These are phyloP conservation scores for Casuarius casuarius DNA, from an alignment of 2,113 vertebrate genomes.

Conservation along the genomic window DNA sequence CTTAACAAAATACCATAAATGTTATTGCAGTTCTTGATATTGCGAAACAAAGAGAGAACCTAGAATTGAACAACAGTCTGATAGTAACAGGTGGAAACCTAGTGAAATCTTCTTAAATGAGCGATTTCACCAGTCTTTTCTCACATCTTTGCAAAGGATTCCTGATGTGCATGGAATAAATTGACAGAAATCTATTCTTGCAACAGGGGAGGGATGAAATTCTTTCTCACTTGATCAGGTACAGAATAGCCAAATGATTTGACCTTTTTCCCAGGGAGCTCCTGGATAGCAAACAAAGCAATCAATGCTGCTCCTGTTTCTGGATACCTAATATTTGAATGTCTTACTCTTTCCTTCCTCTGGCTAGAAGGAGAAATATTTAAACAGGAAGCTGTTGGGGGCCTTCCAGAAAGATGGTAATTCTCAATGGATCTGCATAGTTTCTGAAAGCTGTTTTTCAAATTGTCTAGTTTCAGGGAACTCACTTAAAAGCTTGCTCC, in stretches of 20 bases:
- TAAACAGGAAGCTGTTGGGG: not conserved
- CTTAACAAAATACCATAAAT: not conserved
- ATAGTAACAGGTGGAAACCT: not conserved
- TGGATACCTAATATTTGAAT: not conserved
- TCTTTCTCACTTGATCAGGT: not conserved
- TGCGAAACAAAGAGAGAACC: not conserved
- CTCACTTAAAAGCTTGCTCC: not conserved
- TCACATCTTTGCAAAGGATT: not conserved
- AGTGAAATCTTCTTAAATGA: not conserved
- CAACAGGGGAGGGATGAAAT: not conserved
- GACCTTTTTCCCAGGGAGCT: not conserved
- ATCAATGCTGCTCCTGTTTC: not conserved
- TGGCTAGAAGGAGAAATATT: not conserved
- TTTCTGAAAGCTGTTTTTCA: not conserved
- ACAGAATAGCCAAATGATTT: not conserved
- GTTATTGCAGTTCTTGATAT: not conserved
- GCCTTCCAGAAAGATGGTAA: not conserved
- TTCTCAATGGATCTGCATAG: not conserved
- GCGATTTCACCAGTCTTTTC: not conserved
- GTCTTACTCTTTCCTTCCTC: not conserved
- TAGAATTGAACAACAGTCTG: not conserved
- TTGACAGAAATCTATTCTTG: not conserved
- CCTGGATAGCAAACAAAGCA: not conserved
- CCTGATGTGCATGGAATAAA: not conserved
- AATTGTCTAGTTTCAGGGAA: not conserved